phyloP scores from a whole-genome alignment of 2,888 invertebrate species.

The Drosophila leonis region DNA sequence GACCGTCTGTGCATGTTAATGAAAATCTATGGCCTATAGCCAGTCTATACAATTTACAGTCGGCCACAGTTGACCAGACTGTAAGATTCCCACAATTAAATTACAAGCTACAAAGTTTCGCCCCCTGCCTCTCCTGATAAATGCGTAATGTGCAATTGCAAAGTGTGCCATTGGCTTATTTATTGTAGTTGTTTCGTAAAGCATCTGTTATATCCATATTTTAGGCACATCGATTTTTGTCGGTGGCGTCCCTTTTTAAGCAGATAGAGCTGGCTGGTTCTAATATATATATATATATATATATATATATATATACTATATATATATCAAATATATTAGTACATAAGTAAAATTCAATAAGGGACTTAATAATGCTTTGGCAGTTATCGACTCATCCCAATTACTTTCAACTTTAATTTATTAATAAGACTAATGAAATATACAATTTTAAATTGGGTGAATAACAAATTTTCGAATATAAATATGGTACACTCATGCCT shows the following conservation, averaged over 20 bases:
- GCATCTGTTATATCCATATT: slow-evolving; percentile 55
- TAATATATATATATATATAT: too few species aligned
- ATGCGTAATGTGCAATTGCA: slow-evolving; percentile 41
- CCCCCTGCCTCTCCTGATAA: slow-evolving; percentile 4
- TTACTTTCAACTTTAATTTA: not conserved
- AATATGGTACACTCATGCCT: not conserved
- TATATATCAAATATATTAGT: not conserved
- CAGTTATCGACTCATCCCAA: not conserved
- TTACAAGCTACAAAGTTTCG: slow-evolving; percentile 26
- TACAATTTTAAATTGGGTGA: not conserved
- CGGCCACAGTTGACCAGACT: slow-evolving; percentile 38
- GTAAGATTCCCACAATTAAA: slow-evolving; percentile 80
- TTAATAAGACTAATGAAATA: not conserved
- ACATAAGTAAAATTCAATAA: not conserved
- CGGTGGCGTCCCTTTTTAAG: not conserved
- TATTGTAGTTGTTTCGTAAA: slow-evolving; percentile 4
- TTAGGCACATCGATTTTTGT: slow-evolving; percentile 31
- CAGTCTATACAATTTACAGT: slow-evolving; percentile 25
- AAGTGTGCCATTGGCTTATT: slow-evolving; percentile 16
- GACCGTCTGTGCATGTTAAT: slow-evolving; percentile 49
- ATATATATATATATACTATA: too few species aligned
- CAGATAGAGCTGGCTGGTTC: not conserved
- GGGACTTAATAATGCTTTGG: not conserved
- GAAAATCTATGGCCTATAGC: slow-evolving; percentile 43
- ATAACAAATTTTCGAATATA: not conserved